Percentiles rank a stretch among this genome's conserved stretches.
phyloP scores from a whole-genome alignment of 2,113 vertebrate genomes.

The Gymnocephalus cernua region DNA sequence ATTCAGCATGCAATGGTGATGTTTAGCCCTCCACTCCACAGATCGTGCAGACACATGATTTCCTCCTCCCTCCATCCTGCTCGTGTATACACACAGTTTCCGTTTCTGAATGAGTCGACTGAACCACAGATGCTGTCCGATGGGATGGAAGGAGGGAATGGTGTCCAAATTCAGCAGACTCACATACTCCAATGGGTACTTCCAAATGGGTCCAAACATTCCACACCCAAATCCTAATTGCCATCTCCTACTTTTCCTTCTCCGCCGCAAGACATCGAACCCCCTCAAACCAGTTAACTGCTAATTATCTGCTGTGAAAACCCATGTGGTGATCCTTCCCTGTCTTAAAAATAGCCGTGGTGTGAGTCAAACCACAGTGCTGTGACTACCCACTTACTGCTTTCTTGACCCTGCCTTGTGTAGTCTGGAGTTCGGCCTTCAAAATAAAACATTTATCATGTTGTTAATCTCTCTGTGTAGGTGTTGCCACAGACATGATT shows the following conservation, averaged over 20 bases:
- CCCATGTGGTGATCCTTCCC: conserved; percentile 25
- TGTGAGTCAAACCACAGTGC: conserved; percentile 30
- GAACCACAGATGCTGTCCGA: conserved; percentile 45
- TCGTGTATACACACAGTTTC: conserved; percentile 35
- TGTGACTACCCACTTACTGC: conserved; percentile 31
- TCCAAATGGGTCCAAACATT: conserved; percentile 55
- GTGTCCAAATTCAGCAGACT: conserved; percentile 30
- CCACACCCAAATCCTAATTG: conserved; percentile 75
- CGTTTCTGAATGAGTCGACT: conserved; percentile 10
- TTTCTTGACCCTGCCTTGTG: conserved; percentile 15
- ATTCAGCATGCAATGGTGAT: conserved; percentile 34
- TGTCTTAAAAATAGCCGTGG: conserved; percentile 63
- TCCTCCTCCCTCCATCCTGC: conserved; percentile 26
- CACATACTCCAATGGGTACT: conserved; percentile 22
- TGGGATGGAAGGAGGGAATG: conserved; percentile 28
- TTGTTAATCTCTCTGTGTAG: conserved; percentile 57
- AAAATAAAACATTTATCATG: conserved; percentile 6
- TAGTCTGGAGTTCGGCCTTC: conserved; percentile 27
- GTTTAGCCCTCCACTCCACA: conserved; percentile 20
- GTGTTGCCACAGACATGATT: conserved; percentile 88
- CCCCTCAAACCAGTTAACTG: conserved; percentile 41
- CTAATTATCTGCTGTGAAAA: conserved; percentile 60
- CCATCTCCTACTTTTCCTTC: conserved; percentile 54
- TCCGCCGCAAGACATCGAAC: conserved; percentile 44
- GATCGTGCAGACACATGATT: conserved; percentile 20